Evolutionary conservation across 35 echinoderm and acorn worm species (phyloP).

Genomic region (Lytechinus variegatus): DNA sequence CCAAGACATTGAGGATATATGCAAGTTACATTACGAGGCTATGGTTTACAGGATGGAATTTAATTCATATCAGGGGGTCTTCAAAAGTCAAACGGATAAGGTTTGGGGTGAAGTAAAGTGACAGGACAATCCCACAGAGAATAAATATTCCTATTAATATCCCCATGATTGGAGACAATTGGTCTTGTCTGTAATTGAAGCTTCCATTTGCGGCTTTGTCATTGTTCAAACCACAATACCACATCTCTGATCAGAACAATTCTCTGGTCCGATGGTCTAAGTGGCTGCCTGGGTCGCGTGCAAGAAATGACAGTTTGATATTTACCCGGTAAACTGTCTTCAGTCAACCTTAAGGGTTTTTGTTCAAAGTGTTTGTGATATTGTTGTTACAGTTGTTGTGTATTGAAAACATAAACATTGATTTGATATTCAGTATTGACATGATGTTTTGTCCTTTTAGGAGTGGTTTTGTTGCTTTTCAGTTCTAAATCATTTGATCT

Average conservation of each 20-base stretch:
- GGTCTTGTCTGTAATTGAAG: not conserved
- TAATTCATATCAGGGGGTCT: not conserved
- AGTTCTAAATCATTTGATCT: no score
- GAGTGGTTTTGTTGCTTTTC: no score
- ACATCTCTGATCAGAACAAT: not conserved
- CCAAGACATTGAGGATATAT: no score
- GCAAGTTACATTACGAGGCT: no score
- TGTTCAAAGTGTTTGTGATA: not conserved
- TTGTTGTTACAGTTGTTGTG: not conserved
- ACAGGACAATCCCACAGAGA: not conserved
- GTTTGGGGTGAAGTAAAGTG: not conserved
- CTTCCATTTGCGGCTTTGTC: not conserved
- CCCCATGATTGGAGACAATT: not conserved
- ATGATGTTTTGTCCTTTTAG: no score
- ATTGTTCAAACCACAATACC: not conserved
- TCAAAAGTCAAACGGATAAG: not conserved
- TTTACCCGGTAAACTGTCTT: not conserved
- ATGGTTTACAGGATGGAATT: not conserved
- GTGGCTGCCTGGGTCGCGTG: not conserved
- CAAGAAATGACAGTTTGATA: not conserved
- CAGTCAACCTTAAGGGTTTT: not conserved
- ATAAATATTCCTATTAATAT: not conserved
- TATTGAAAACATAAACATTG: no score
- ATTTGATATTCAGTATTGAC: no score
- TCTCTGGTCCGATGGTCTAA: not conserved